Percentiles rank a stretch among this genome's conserved stretches.
Evolutionary conservation across 2,113 vertebrate species (phyloP).

Genomic region (Nycticebus coucang): DNA sequence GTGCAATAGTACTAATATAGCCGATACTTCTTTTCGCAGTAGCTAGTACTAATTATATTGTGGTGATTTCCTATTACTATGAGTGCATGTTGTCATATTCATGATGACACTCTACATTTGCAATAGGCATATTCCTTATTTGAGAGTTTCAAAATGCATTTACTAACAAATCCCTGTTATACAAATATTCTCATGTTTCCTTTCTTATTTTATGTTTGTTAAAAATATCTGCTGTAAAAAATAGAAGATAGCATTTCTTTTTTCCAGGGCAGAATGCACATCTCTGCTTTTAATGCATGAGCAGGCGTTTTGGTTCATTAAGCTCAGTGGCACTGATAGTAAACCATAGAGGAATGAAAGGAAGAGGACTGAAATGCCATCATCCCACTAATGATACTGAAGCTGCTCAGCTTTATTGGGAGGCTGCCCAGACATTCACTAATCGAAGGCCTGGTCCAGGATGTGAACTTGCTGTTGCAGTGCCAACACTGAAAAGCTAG

Average conservation of each 20-base stretch:
- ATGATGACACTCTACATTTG: not conserved
- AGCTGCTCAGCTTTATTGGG: conserved; percentile 66
- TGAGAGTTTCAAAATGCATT: not conserved
- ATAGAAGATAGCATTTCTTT: conserved; percentile 22
- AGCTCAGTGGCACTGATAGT: conserved; percentile 57
- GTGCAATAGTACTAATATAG: not conserved
- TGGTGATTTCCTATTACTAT: not conserved
- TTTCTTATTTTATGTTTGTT: conserved; percentile 32
- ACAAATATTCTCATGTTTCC: conserved; percentile 13
- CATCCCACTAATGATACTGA: conserved; percentile 73
- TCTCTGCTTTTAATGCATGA: conserved; percentile 60
- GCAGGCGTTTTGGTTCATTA: conserved; percentile 74
- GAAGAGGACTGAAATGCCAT: conserved; percentile 73
- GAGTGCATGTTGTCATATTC: not conserved
- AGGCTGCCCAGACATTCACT: conserved; percentile 72
- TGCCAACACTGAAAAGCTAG: conserved; percentile 62
- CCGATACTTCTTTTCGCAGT: not conserved
- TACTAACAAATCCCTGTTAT: not conserved
- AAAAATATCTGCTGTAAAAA: conserved; percentile 47
- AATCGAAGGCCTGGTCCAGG: conserved; percentile 55
- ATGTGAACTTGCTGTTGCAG: conserved; percentile 54
- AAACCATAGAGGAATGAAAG: conserved; percentile 76
- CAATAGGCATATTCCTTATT: not conserved
- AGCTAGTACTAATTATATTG: not conserved
- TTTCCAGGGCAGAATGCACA: conserved; percentile 25